Base-by-base conservation (phyloP, 2,113 vertebrate species). In the Prolemur simus region DNA sequence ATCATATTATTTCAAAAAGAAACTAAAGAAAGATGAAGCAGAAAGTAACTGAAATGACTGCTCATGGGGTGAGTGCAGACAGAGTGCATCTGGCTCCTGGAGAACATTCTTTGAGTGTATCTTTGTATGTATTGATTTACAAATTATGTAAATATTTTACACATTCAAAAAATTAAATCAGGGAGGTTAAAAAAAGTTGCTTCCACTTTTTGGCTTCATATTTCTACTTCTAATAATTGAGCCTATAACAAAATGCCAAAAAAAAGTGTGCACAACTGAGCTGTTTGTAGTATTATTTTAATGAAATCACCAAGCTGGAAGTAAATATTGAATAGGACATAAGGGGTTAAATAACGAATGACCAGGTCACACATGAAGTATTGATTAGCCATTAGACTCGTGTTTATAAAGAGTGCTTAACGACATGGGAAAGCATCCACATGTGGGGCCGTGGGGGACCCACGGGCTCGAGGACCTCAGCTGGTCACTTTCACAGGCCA, bases 1-100 rank as follows among this genome's bases (percentile, higher is more conserved):
- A 58, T 49, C 11, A 82, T 39, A 78, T 64, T 68, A 47, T 47
- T 87, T 47, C 7, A 69, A 71, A 94, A 89, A 64, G 3, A 5
- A 49, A 14, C 17, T 15, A 63, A 78, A n/a, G 42, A 91, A 69
- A 6, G 9, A 66, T 8, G 42, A 63, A 34, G 1, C 45, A 84
- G n/a, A 71, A 73, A 49, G 80, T 34, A 54, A 20, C 34, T 69
- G 5, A 91, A n/a, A 37, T 32, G 3, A 17, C 13, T 84, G 29
- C 13, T 2, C 20, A 20, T 10, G 3, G 17, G 32, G 8, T 66
- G 27, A 6, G 15, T 56, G 8, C 42, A 82, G 18, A 71, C 8
- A 6, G 34, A 73, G 3, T 25, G 0, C 15, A 8, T 8, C 8
- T 15, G 9, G 3, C 32, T 13, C 1, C 8, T 78, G 6, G 1